Percentiles rank a stretch among this genome's conserved stretches.
Conservation (phyloP, 2,797 vertebrate species). For the Melanotaenia pygmaea region DNA sequence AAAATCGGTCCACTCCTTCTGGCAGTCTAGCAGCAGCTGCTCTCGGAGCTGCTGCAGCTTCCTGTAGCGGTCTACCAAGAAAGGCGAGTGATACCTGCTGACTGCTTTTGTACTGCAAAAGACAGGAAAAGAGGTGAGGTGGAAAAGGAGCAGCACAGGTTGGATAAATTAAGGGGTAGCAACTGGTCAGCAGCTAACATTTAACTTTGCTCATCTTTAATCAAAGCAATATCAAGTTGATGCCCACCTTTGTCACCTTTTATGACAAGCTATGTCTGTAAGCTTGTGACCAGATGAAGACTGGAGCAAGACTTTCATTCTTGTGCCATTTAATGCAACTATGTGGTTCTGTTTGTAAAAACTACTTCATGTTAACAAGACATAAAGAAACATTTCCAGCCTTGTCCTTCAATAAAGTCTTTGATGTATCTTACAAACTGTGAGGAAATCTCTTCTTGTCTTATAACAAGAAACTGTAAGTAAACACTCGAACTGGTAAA, state of each 20-base stretch:
- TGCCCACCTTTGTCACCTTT: too few relatives aligned
- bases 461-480: not conserved
- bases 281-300: too few relatives aligned
- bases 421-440: not conserved
- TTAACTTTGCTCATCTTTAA: not conserved
- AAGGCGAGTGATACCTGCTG: slow-evolving; percentile 92
- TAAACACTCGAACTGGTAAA: too few relatives aligned
- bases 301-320: not conserved
- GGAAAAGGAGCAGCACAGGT: slow-evolving; percentile 1
- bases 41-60: slow-evolving; percentile 91
- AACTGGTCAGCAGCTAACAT: not conserved
- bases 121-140: slow-evolving; percentile 38
- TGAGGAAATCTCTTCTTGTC: not conserved
- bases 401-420: not conserved
- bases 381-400: not conserved
- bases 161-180: not conserved
- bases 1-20: slow-evolving; percentile 89
- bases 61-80: slow-evolving; percentile 87
- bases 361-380: not conserved
- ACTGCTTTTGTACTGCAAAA: slow-evolving; percentile 90
- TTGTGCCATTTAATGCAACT: not conserved
- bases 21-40: slow-evolving; percentile 91
- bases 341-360: not conserved
- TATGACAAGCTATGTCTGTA: too few relatives aligned
- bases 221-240: not conserved